Evolutionary conservation across 2,113 vertebrate species (phyloP), one percentile per base, ranked within the genome.

Genomic region (Chauna torquata): DNA sequence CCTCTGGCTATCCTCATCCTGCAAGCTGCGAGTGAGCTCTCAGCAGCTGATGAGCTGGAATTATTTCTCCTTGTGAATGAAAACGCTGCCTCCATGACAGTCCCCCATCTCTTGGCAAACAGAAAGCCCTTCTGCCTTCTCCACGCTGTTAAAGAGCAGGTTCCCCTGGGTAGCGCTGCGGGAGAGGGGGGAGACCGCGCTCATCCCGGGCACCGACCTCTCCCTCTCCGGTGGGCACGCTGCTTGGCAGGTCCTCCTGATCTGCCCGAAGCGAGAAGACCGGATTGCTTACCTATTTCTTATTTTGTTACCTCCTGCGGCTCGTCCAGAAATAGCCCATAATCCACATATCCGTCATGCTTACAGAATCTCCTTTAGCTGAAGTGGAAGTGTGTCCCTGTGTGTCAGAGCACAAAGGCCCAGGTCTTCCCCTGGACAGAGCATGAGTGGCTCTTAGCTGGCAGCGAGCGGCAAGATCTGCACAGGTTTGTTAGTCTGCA

Each of bases 351-450:
- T 75, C 92, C 86, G 74, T 91, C 91, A 96, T 3, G 12, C 81
- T 92, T 69, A 62, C 74, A 92, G 97, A 92, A 97, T 91, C 95
- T 89, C 84, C 92, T 95, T 96, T 49, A 70, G 86, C 82, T 64
- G 45, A 69, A 50, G 81, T 82, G 86, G 66, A 86, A 91, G 81
- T 14, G 81, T 14, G 42, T 40, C 55, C 86, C 74, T 2, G 4
- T 14, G 86, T 45, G 28, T 32, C 82, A 58, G 27, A 77, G 89
- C 86, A 81, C n/a, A 16, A 25, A 54, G 40, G 52, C 19, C 32
- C 82, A 45, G 61, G 38, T 42, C 40, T 69, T 69, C 30, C 81
- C 50, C 83, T 9, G 71, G 19, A 23, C 12, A 42, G 20, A 61
- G 25, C 49, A 68, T 28, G 7, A 0, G 36, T 19, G 40, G 38